Conservation (phyloP, 2,888 invertebrate genomes). For the Danaus chrysippus region DNA sequence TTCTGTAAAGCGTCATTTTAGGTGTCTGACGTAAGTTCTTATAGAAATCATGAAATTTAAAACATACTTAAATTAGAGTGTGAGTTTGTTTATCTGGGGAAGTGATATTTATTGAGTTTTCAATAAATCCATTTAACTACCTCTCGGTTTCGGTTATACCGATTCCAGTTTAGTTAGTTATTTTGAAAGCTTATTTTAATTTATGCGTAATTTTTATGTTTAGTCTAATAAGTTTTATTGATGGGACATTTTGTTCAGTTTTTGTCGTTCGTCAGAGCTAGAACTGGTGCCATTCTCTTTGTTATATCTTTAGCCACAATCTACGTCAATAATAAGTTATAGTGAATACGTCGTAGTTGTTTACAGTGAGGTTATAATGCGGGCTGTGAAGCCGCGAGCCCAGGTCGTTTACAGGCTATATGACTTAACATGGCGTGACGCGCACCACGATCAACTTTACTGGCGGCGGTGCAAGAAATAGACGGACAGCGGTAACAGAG, state of each 20-base stretch:
- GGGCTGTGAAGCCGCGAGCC: constrained; percentile 36
- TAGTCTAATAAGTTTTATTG: too few species aligned
- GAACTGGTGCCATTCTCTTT: too few species aligned
- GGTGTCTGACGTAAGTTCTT: constrained; percentile 34
- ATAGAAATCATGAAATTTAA: constrained; percentile 42
- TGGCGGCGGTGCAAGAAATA: background rate
- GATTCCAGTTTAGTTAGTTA: constrained; percentile 1
- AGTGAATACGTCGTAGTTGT: background rate
- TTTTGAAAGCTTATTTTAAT: too few species aligned
- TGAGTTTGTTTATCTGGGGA: constrained; percentile 37
- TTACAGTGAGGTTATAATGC: constrained; percentile 9
- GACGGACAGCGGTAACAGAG: background rate
- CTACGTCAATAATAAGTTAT: constrained; percentile 1
- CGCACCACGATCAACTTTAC: constrained; percentile 46
- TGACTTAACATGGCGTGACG: constrained; percentile 63
- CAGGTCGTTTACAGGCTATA: constrained; percentile 44
- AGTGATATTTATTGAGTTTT: constrained; percentile 40
- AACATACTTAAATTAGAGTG: constrained; percentile 40
- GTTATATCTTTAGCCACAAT: background rate
- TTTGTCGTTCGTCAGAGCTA: too few species aligned
- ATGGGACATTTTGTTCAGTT: too few species aligned
- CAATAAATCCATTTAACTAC: constrained; percentile 35
- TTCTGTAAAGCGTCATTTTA: constrained; percentile 38
- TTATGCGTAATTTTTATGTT: too few species aligned
- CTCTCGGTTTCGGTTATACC: constrained; percentile 17